Conservation (phyloP, 2,888 invertebrate species). For the Scrobipalpa atriplicella region DNA sequence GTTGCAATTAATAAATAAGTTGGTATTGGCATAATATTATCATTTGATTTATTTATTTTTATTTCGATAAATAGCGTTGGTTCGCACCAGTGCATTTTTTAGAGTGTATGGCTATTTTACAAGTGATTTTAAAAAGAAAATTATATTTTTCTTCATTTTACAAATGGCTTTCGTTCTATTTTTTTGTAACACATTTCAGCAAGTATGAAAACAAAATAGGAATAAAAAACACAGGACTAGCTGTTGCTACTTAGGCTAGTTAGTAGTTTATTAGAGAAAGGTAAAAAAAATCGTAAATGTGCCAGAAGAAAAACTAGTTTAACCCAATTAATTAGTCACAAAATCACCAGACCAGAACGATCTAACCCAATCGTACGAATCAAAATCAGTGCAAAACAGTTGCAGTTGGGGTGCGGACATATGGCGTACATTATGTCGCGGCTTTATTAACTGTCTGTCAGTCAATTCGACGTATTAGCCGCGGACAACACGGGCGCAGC, state of each 20-base stretch:
- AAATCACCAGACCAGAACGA: constrained; percentile 12
- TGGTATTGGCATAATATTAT: neutral
- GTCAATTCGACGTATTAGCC: constrained; percentile 76
- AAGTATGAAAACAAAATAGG: too few species aligned
- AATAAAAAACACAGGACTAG: too few species aligned
- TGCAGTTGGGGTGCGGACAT: constrained; percentile 65
- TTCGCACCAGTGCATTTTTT: neutral
- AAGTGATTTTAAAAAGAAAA: neutral
- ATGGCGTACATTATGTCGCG: constrained; percentile 67
- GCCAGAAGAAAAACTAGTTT: neutral
- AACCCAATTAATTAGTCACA: constrained; percentile 25
- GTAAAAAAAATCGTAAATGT: neutral
- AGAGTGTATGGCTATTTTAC: neutral
- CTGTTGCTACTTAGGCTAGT: too few species aligned
- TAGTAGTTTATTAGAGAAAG: too few species aligned
- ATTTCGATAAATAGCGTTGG: too few species aligned
- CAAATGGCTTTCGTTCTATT: neutral
- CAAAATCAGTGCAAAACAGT: constrained; percentile 46
- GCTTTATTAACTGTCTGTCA: constrained; percentile 79
- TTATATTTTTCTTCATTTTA: neutral
- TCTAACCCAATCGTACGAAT: constrained; percentile 36
- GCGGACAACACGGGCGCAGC: constrained; percentile 46
- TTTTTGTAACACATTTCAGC: too few species aligned
- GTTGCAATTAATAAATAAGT: neutral
- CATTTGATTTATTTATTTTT: neutral